Evolutionary conservation across 2,797 vertebrate genomes (phyloP).

Genomic region (Sphaeramia orbicularis): DNA sequence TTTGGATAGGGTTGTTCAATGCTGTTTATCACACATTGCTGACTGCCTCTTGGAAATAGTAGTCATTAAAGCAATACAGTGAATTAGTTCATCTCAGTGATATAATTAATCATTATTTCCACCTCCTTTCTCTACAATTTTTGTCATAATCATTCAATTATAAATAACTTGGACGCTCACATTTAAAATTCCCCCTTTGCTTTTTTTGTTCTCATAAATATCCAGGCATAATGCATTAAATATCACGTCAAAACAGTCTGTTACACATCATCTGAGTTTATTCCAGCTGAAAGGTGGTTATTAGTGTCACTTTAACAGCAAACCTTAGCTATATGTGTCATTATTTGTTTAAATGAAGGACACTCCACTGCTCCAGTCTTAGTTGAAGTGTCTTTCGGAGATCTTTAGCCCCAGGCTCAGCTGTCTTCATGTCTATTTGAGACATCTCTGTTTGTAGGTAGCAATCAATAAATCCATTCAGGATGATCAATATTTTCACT

Average conservation of each 20-base stretch:
- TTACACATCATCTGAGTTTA: no score
- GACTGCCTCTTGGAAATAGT: constrained; percentile 22
- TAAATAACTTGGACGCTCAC: no score
- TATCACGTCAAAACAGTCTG: no score
- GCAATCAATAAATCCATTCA: constrained; percentile 50
- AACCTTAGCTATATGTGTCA: no score
- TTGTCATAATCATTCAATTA: not conserved
- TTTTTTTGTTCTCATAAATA: no score
- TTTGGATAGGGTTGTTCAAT: constrained; percentile 17
- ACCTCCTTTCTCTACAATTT: not conserved
- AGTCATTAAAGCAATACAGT: not conserved
- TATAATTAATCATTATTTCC: not conserved
- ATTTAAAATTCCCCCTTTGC: no score
- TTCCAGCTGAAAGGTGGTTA: no score
- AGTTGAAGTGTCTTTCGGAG: constrained; percentile 8
- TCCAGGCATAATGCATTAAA: no score
- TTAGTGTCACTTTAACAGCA: no score
- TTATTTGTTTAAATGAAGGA: no score
- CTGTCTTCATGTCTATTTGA: constrained; percentile 13
- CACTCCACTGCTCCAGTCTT: not conserved
- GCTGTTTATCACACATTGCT: constrained; percentile 31
- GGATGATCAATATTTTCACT: constrained; percentile 34
- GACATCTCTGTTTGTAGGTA: constrained; percentile 28
- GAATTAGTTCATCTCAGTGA: not conserved
- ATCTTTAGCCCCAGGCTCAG: constrained; percentile 17